phyloP scores from a whole-genome alignment of 2,797 vertebrate genomes.

The Ctenopoma multispine region DNA sequence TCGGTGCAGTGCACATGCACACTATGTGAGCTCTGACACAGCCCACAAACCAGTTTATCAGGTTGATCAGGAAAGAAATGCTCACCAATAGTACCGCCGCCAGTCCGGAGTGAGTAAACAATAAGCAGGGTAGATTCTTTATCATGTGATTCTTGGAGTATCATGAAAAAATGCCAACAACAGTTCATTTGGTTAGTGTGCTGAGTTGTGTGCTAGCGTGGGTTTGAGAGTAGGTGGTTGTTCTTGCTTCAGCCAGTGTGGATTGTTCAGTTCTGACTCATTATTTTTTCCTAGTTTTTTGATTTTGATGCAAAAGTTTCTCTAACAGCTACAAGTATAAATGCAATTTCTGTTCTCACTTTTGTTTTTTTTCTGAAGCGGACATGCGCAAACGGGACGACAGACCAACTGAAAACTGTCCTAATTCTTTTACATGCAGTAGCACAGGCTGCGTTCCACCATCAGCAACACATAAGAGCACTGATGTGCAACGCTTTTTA shows the following conservation, averaged over 20 bases:
- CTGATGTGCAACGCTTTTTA: not conserved
- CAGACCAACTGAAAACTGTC: not conserved
- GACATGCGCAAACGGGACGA: not conserved
- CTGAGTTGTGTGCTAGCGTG: slow-evolving; percentile 54
- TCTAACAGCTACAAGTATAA: not conserved
- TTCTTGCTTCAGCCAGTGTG: slow-evolving; percentile 40
- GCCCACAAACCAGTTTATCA: slow-evolving; percentile 58
- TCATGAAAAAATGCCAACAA: slow-evolving; percentile 41
- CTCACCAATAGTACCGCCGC: not conserved
- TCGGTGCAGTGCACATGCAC: not conserved
- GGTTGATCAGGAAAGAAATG: slow-evolving; percentile 56
- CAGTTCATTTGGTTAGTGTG: slow-evolving; percentile 50
- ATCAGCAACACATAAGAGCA: not conserved
- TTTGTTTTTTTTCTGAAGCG: not conserved
- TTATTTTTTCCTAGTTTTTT: slow-evolving; percentile 26
- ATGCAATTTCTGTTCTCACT: not conserved
- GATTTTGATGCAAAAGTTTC: slow-evolving; percentile 20
- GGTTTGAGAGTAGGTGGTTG: slow-evolving; percentile 64
- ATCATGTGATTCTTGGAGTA: slow-evolving; percentile 42
- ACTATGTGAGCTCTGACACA: not conserved
- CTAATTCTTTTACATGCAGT: not conserved
- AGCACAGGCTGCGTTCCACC: not conserved
- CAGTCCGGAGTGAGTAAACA: slow-evolving; percentile 30
- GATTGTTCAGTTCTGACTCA: slow-evolving; percentile 10
- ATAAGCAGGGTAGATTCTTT: slow-evolving; percentile 15